Evolutionary conservation across 2,888 invertebrate genomes (phyloP), one percentile per base, ranked within the genome.

Genomic region (Carpatolechia fugitivella): DNA sequence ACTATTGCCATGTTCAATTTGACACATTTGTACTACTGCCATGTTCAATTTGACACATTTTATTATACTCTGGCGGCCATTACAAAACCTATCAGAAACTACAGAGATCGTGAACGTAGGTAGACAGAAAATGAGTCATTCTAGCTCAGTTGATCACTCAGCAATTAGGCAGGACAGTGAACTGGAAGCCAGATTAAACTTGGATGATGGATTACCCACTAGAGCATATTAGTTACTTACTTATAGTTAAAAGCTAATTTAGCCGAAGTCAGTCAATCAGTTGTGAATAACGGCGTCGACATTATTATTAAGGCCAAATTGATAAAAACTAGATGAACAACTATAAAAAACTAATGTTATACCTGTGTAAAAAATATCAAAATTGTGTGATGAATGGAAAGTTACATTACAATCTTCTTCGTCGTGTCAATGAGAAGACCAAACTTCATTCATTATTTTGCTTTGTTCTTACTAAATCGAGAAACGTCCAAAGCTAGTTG

Each of bases 131-230:
- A 4, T 38, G 38, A 38, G 38, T 38, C 38, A 38, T 38, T 5
- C 3, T 24, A 24, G n/a, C 13, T 35, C 31, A 50, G 49, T 35
- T 38, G 52, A 52, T 52, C 52, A 48, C 38, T 36, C 52, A 48
- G 47, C 50, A 51, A 56, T 52, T 52, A 38, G 47, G 47, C 52
- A 49, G 56, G 48, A 31, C 56, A 53, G 35, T 49, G 56, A 56
- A 52, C 56, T 38, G 13, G 36, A 47, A 29, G 29, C 33, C 3
- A 4, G 3, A 16, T 41, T 11, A 41, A 44, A 44, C 29, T 44
- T 13, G 44, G 14, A 13, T 44, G 44, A 44, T 44, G 44, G 44
- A 44, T 44, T 20, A 29, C 29, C 10, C 40, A 20, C 40, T 18
- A 41, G 40, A 41, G 18, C 18, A 41, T n/a, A n/a, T n/a, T n/a